Percentiles rank a stretch among this genome's conserved stretches.
phyloP scores from a whole-genome alignment of 2,888 invertebrate genomes.

The Drosophila quinaria region DNA sequence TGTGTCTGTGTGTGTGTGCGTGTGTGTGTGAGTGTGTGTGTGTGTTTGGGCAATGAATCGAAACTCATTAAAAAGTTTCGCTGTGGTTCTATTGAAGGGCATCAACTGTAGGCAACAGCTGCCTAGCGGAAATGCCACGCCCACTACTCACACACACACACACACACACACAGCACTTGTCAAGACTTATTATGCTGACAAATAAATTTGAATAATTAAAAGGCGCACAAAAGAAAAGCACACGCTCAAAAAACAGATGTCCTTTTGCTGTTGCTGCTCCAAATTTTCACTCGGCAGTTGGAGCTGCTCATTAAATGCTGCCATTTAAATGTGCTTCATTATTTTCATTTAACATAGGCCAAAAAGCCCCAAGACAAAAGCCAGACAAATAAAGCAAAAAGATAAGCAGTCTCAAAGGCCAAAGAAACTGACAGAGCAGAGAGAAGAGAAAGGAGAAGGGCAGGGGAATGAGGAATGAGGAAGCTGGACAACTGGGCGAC shows the following conservation, averaged over 20 bases:
- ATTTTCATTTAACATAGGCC: slow-evolving; percentile 52
- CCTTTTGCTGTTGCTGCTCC: slow-evolving; percentile 57
- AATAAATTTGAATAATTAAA: slow-evolving; percentile 81
- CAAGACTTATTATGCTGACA: slow-evolving; percentile 61
- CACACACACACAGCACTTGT: slow-evolving; percentile 14
- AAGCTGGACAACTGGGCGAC: slow-evolving; percentile 51
- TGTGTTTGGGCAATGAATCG: slow-evolving; percentile 75
- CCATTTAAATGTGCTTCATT: slow-evolving; percentile 69
- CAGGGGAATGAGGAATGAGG: neutral
- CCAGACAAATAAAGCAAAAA: slow-evolving; percentile 68
- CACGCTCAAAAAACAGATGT: slow-evolving; percentile 62
- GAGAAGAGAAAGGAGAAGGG: neutral
- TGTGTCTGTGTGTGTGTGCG: slow-evolving; percentile 39
- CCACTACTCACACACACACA: slow-evolving; percentile 25
- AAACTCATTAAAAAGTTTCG: slow-evolving; percentile 81
- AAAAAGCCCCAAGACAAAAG: slow-evolving; percentile 29
- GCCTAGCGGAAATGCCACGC: slow-evolving; percentile 39
- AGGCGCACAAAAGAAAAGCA: slow-evolving; percentile 55
- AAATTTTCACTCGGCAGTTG: neutral
- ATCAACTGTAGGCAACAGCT: slow-evolving; percentile 47
- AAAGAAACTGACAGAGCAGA: neutral
- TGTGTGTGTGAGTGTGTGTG: slow-evolving; percentile 46
- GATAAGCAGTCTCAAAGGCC: slow-evolving; percentile 60
- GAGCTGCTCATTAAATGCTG: slow-evolving; percentile 52
- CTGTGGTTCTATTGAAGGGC: slow-evolving; percentile 65